Base-by-base conservation (phyloP, 2,113 vertebrate species). In the Cephalopterus ornatus region DNA sequence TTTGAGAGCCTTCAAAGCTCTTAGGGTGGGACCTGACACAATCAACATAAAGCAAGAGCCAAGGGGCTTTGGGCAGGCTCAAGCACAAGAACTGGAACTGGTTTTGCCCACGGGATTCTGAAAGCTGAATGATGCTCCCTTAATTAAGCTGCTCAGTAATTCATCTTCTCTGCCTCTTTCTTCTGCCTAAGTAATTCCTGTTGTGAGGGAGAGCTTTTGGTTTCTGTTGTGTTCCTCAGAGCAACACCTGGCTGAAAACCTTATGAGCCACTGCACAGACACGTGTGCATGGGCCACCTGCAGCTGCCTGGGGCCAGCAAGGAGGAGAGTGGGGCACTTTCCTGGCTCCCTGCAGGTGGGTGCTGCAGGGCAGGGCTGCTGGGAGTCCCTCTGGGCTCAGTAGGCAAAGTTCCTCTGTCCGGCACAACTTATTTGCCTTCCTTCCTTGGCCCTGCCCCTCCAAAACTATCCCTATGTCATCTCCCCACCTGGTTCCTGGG, bases 281-380 rank as follows among this genome's bases (percentile, higher is more conserved):
- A 1, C 2, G 0, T n/a, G 22, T 42, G 28, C 11, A 1, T 14
- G 42, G 42, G 32, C 14, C 52, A 19, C 17, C 52, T 72, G 71
- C 62, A 61, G 73, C 53, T 68, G 39, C 50, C 53, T 30, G 82
- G 50, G 30, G 30, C 33, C 46, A 61, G 44, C 53, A 23, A 30
- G 72, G 53, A 82, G 52, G 33, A 65, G 30, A 70, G 39, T 1
- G 8, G 33, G 30, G 5, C 13, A 4, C 27, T 44, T 56, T 9
- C 23, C 26, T 3, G 4, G 33, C 73, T 91, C 42, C 33, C 44
- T 61, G 72, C 30, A 20, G 14, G 5, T 33, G 26, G 44, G 2
- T n/a, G 18, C 62, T 79, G 76, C 72, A 68, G 88, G 23, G 35
- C 4, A 4, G 35, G 41, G 46, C 49, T 68, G 28, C 26, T 46